These are phyloP conservation scores for Garra rufa DNA, from an alignment of 2,113 vertebrate species.

Conservation along the genomic window DNA sequence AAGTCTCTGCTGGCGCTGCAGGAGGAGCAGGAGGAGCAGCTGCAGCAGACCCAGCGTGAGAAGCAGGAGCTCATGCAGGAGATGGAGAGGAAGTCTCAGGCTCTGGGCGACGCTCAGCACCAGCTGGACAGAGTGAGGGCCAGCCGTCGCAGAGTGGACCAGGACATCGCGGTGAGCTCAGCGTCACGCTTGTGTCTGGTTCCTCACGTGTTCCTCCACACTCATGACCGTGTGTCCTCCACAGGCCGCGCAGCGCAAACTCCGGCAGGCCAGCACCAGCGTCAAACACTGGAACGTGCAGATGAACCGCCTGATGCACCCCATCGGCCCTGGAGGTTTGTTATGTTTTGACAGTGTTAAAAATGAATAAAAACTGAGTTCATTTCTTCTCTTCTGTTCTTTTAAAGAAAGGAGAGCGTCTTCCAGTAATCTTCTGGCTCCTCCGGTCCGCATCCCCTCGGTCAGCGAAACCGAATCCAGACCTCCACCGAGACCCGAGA, in stretches of 20 bases:
- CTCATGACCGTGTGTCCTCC: not conserved
- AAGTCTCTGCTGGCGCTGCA: conserved; percentile 88
- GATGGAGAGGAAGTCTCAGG: conserved; percentile 88
- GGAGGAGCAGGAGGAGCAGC: conserved; percentile 93
- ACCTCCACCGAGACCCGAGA: not conserved
- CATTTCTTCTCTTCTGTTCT: not conserved
- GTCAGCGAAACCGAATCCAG: conserved; percentile 18
- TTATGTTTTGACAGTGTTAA: not conserved
- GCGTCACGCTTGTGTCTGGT: not conserved
- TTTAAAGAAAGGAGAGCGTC: conserved; percentile 28
- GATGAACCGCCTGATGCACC: conserved; percentile 97
- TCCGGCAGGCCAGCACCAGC: conserved; percentile 93
- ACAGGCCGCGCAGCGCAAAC: conserved; percentile 90
- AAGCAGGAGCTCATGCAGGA: conserved; percentile 92
- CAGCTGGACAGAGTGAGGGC: conserved; percentile 93
- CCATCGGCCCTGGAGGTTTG: conserved; percentile 90
- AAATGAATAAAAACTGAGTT: not conserved
- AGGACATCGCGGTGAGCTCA: conserved; percentile 90
- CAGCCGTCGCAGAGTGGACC: conserved; percentile 89
- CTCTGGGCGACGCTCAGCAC: conserved; percentile 86
- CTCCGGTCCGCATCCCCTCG: not conserved
- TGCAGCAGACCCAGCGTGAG: conserved; percentile 87
- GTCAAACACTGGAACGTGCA: conserved; percentile 98
- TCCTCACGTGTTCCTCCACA: not conserved
- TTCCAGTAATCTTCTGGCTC: not conserved